These are phyloP conservation scores for Slavum lentiscoides DNA, from an alignment of 2,888 invertebrate genomes.

Conservation along the genomic window DNA sequence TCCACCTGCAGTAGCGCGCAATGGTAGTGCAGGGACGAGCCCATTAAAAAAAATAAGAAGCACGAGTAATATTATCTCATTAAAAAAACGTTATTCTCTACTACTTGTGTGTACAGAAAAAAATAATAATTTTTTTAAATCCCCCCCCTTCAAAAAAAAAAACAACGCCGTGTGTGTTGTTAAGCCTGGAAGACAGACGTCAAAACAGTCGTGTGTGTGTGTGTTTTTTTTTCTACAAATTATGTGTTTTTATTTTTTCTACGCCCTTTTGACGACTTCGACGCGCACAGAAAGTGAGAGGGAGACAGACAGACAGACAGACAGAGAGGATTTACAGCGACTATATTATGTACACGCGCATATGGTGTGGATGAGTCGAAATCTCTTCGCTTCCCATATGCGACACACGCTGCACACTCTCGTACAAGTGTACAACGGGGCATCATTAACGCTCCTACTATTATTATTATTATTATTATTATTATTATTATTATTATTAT, in stretches of 20 bases:
- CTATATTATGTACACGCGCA: neutral
- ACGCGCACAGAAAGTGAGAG: no score
- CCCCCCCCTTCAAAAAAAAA: no score
- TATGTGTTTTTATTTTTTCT: no score
- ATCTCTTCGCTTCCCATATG: constrained; percentile 39
- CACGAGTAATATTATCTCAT: constrained; percentile 39
- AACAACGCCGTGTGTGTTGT: neutral
- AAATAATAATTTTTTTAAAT: neutral
- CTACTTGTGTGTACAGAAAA: neutral
- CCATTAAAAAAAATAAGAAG: neutral
- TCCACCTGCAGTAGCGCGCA: no score
- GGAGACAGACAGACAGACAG: no score
- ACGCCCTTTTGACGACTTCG: no score
- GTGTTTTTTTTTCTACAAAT: neutral
- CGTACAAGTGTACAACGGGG: no score
- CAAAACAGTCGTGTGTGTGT: neutral
- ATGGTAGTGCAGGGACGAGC: neutral
- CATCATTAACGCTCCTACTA: no score
- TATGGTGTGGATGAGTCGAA: neutral
- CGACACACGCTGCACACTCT: neutral
- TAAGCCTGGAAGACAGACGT: constrained; percentile 32
- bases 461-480: no score
- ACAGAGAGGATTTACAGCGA: neutral
- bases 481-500: no score
- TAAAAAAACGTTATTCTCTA: constrained; percentile 35